Evolutionary conservation across 2,797 vertebrate species (phyloP), one percentile per base, ranked within the genome.

Genomic region (Mormyrops attenuatus): DNA sequence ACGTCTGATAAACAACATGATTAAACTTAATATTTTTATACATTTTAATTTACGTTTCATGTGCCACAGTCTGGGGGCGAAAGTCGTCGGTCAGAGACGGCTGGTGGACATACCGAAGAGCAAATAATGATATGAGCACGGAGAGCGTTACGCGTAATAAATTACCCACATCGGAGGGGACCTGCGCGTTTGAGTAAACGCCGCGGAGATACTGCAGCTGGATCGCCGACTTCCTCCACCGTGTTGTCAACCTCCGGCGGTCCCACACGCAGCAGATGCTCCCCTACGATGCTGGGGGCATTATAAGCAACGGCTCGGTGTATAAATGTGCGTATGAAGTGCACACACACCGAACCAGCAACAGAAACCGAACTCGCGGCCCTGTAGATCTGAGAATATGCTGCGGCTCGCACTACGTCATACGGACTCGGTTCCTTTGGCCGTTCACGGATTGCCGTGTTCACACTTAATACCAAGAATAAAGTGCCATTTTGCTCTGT

Each of bases 1-100:
- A 26, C 9, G 44, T 87, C 63, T 89, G 87, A 88, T 60, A 88
- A 88, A 88, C 55, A 57, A 57, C 11, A 41, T 44, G 53, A 8
- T n/a, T 87, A 34, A 53, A 86, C 85, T 53, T 22, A 26, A 86
- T 9, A 50, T 86, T 86, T 86, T 55, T 34, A 26, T 26, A 73
- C 30, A 26, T 87, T 38, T 57, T 60, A 17, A 87, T 55, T 30
- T 38, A 5, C 11, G 5, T 63, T n/a, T 66, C 15, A 44, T 15
- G 34, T 38, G n/a, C 49, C 85, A 57, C 85, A 20, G 6, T 55
- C 26, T 5, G 85, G 49, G 52, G 85, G 22, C 13, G 15, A 34
- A 55, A 87, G 82, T 44, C 17, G 0, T 77, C 38, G 38, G 73
- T 17, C 5, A 1, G 34, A 47, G 82, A 26, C 0, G 41, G 15